Evolutionary conservation across 2,888 invertebrate genomes (phyloP), one percentile per base, ranked within the genome.

Genomic region (Glomeris marginata): DNA sequence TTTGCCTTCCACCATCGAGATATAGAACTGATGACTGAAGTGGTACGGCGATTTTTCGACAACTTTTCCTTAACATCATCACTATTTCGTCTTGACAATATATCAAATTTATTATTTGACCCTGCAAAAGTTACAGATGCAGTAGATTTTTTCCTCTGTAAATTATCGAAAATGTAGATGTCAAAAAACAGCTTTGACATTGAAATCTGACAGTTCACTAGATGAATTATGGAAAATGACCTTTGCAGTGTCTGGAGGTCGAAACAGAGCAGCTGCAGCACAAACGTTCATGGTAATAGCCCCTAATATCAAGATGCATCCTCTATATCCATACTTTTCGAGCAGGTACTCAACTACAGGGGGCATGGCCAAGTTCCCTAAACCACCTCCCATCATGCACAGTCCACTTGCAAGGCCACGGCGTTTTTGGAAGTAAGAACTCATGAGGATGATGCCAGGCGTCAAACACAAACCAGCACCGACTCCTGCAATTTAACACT

Each of bases 241-340:
- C 20, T 22, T 45, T 11, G 15, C 34, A n/a, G n/a, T 11, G 18
- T 45, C 74, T 34, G 77, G 69, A 0, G 75, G 76, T 5, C 75
- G 73, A 64, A 81, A 82, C 1, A 82, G 66, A 0, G 78, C 76
- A 0, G 81, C 81, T 2, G 80, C 76, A 2, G 79, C 76, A 54
- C 81, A 81, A 2, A 82, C 80, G 60, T 82, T 81, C 1, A 82
- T 68, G 79, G 81, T 81, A 13, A 81, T 80, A 1, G 77, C 80
- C 54, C 78, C 81, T 21, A 82, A 65, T 6, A 82, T 67, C 1
- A 82, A 66, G 10, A 81, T 73, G 10, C 81, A 81, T n/a, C 82
- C 82, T 61, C 80, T 79, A 45, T 82, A 58, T 20, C 57, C 58
- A 43, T 59, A 58, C 16, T 49, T 45, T 5, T 51, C 52, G 18